A percentile compares a stretch with the other conserved stretches of the same genome.
phyloP scores from a whole-genome alignment of 2,113 vertebrate species.

The Charadrius vociferus region DNA sequence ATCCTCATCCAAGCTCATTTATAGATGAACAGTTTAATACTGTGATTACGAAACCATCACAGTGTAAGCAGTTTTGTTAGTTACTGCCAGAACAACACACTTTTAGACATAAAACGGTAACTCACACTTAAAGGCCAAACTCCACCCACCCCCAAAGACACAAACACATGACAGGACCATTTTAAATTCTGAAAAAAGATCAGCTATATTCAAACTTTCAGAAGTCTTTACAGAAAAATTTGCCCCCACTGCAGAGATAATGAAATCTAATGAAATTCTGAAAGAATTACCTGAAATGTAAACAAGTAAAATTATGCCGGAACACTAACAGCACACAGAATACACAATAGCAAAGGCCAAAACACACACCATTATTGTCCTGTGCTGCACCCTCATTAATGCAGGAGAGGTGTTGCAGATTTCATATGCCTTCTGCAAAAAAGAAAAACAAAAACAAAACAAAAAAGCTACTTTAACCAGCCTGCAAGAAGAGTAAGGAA shows the following conservation, averaged over 20 bases:
- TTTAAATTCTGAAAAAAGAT: background rate
- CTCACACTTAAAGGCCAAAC: background rate
- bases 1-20: slow-evolving; percentile 62
- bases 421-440: slow-evolving; percentile 48
- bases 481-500: slow-evolving; percentile 21
- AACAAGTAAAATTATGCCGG: slow-evolving; percentile 19
- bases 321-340: slow-evolving; percentile 24
- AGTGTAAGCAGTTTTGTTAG: slow-evolving; percentile 27
- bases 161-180: background rate
- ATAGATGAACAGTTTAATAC: slow-evolving; percentile 51
- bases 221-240: background rate
- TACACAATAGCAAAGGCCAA: slow-evolving; percentile 19
- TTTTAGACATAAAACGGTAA: background rate
- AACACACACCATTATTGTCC: slow-evolving; percentile 33
- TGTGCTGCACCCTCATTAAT: slow-evolving; percentile 55
- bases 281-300: slow-evolving; percentile 14
- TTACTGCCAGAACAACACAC: background rate
- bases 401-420: slow-evolving; percentile 48
- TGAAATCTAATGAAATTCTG: background rate
- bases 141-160: background rate
- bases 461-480: slow-evolving; percentile 33
- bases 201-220: background rate
- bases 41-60: slow-evolving; percentile 34
- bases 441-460: slow-evolving; percentile 26
- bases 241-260: background rate